Evolutionary conservation across 2,113 vertebrate species (phyloP), one percentile per base, ranked within the genome.

Genomic region (Symphodus melops): DNA sequence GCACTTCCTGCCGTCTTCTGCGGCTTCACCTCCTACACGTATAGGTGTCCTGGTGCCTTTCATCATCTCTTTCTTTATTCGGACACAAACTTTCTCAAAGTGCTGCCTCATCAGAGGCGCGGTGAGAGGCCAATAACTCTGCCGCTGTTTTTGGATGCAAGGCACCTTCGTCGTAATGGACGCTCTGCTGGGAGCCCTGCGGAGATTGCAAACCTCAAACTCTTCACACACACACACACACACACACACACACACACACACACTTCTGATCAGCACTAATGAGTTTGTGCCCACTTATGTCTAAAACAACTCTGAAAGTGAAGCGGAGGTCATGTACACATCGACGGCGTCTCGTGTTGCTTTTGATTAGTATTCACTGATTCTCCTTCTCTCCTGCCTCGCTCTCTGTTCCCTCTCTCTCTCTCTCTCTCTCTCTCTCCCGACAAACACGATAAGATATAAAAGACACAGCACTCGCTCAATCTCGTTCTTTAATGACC

Each of bases 191-290:
- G 75, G 78, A 87, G 66, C 68, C 41, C 58, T 60, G 74, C 49
- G 49, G 42, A 48, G 68, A 79, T 48, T 62, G 49, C 49, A 62
- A 54, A 53, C 46, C 70, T 69, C 48, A 20, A 65, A 77, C 41
- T 61, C 23, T 14, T 68, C 64, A 5, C 37, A 71, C 56, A 60
- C 19, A 3, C 39, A 10, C 1, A 37, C 37, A n/a, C 33, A 9
- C 10, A 4, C 17, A 11, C 39, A 9, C 64, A 5, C 42, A 71
- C 56, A 60, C 33, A 9, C 10, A 4, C 19, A 3, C 39, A 10
- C 1, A 37, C 37, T 68, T 69, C 3, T 52, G 72, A 82, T 82
- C 79, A 39, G 48, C 62, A 23, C 71, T 82, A 79, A 79, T 82
- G 56, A 76, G 58, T 72, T 61, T 53, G 25, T 12, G 10, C 48